These are phyloP conservation scores for Diaperis boleti DNA, from an alignment of 2,888 invertebrate genomes.

Conservation along the genomic window DNA sequence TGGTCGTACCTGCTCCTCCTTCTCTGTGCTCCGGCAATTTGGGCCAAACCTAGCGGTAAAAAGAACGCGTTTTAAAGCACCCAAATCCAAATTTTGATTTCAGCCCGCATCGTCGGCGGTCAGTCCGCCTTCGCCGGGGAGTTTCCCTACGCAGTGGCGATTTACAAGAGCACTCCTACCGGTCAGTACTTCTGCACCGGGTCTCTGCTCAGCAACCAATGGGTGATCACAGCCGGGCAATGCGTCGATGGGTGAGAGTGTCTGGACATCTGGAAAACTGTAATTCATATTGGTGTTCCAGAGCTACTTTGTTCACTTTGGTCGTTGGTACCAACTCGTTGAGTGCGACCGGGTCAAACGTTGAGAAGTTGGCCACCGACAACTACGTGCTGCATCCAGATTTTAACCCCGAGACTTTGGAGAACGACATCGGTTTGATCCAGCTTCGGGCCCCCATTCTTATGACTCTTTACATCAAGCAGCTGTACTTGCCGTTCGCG, in stretches of 20 bases:
- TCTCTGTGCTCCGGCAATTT: no score
- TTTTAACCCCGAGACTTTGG: neutral
- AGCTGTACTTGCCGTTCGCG: no score
- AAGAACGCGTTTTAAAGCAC: no score
- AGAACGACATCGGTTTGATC: no score
- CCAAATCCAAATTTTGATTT: neutral
- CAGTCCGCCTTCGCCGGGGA: neutral
- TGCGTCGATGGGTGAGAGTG: conserved; percentile 18
- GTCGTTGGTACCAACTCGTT: conserved; percentile 1
- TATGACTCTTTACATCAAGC: no score
- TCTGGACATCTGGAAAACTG: no score
- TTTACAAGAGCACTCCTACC: conserved; percentile 5
- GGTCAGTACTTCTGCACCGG: conserved; percentile 13
- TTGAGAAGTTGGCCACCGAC: neutral
- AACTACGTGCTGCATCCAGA: conserved; percentile 16
- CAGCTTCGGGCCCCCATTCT: no score
- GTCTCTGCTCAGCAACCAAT: neutral
- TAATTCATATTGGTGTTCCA: conserved; percentile 6
- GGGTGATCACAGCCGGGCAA: conserved; percentile 23
- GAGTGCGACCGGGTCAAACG: neutral
- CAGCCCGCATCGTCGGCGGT: conserved; percentile 21
- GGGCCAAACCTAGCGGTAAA: no score
- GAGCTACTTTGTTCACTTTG: conserved; percentile 7
- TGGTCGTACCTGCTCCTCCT: no score
- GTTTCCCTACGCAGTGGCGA: conserved; percentile 20